Evolutionary conservation across 2,888 invertebrate species (phyloP), one percentile per base, ranked within the genome.

Genomic region (Callosobruchus maculatus): DNA sequence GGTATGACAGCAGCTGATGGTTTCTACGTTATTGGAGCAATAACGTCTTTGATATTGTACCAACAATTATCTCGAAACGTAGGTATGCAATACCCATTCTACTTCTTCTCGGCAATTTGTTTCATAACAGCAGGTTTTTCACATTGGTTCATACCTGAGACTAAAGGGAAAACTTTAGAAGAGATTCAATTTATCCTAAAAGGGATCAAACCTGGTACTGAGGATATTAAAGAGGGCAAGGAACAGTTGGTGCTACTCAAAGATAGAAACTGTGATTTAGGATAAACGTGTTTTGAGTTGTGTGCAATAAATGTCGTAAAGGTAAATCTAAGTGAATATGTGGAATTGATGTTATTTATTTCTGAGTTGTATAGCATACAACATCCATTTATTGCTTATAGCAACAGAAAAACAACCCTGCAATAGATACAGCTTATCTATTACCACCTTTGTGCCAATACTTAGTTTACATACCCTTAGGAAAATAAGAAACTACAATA

Each of bases 1-100:
- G 87, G 86, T 7, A 86, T 87, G 86, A 86, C 87, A 0, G 71
- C 86, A 21, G 84, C 86, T 2, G 87, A 87, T 75, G 82, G 83
- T 3, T 82, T 84, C 78, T 87, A 86, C 73, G 81, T 86, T 5
- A 77, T 85, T 20, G 85, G 85, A 72, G 84, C 84, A 0, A 75
- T 85, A 3, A 74, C 86, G 4, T 85, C 85, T 0, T 80, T 87
- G 3, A 83, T 85, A 75, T 74, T 87, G 72, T 87, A 85, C 75
- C 84, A 86, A 73, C 74, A 77, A 67, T 77, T 85, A 30, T 80
- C 80, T 20, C 75, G 79, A 2, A 26, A 22, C 3, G 85, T 81
- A 71, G 86, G 86, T 31, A 79, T 85, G 70, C 81, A 85, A 66
- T 82, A 85, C 22, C 85, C 87, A 0, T 87, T 87, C 74, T 86